phyloP scores from a whole-genome alignment of 1,140 invertebrate species.

The Drosophila aff. region DNA sequence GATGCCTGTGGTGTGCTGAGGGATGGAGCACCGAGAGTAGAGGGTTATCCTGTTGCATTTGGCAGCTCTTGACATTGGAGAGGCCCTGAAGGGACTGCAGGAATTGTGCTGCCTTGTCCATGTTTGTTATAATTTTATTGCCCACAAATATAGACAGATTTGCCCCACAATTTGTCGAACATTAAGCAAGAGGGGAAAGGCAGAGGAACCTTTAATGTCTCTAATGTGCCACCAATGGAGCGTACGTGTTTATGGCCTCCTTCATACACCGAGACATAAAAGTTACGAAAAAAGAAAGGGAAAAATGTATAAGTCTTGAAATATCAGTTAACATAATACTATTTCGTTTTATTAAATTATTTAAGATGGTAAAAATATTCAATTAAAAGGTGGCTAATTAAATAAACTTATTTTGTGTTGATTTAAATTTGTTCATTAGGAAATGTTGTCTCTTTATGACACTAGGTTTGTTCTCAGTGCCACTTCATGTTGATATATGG shows the following conservation, averaged over 20 bases:
- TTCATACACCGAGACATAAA: neutral
- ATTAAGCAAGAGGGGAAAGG: constrained; percentile 5
- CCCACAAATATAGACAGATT: constrained; percentile 26
- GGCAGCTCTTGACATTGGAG: constrained; percentile 7
- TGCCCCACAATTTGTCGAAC: constrained; percentile 57
- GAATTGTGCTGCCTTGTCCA: constrained; percentile 13
- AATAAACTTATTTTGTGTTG: no score
- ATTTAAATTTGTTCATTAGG: no score
- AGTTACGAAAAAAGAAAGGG: neutral
- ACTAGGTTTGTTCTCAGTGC: neutral
- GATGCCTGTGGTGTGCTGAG: constrained; percentile 12
- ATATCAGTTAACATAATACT: neutral
- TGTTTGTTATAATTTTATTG: constrained; percentile 58
- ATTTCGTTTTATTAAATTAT: neutral
- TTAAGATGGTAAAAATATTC: neutral
- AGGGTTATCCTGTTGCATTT: constrained; percentile 39
- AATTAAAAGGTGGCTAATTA: no score
- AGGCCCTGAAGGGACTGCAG: constrained; percentile 10
- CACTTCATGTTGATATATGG: neutral
- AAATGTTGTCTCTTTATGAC: no score
- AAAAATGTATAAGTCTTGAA: neutral
- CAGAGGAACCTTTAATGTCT: constrained; percentile 25
- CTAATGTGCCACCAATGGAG: constrained; percentile 64
- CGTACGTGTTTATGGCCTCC: constrained; percentile 61
- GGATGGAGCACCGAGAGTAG: no score